Base-by-base conservation (phyloP, 2,113 vertebrate species). In the Eurystomus gularis region DNA sequence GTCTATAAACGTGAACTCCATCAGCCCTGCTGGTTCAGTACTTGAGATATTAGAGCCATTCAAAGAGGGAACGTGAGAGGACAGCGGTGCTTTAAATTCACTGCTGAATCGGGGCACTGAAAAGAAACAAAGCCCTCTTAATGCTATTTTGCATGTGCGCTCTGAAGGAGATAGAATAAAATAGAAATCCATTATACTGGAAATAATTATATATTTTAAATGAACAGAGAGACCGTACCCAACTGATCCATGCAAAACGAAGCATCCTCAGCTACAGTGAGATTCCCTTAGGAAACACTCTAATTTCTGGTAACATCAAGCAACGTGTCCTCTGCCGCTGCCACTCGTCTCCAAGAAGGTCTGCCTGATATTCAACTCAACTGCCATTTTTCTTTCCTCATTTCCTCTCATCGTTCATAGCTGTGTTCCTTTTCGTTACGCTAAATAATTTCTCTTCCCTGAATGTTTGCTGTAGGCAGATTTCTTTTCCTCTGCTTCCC, bases 71-170 rank as follows among this genome's bases (percentile, higher is more conserved):
- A 31, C 2, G 17, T 1, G 14, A 69, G 62, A 35, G 13, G 24
- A 35, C 55, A 64, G 13, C 33, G 70, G 21, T 17, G 7, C 29
- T n/a, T 29, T 25, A 49, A 69, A 51, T 25, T 33, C 17, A 11
- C 46, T 25, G 66, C 29, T 46, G 37, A 52, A 52, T n/a, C 44
- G 44, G n/a, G 42, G 25, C 48, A 35, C 48, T 18, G 42, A 29
- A 58, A 79, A 69, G 31, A 86, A 70, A 48, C 3, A 52, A 25
- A 66, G 9, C 10, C 39, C 18, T 24, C 3, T 37, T 25, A n/a
- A 48, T 16, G 20, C 4, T n/a, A 21, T 25, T 68, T 26, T 33
- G 15, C 19, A 16, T 5, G 13, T 3, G 17, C 0, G 4, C 29
- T 48, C 19, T 16, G 14, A 28, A 37, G 37, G 24, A 70, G 39